phyloP scores from a whole-genome alignment of 23 tunicate species.

The Diplosoma virens region DNA sequence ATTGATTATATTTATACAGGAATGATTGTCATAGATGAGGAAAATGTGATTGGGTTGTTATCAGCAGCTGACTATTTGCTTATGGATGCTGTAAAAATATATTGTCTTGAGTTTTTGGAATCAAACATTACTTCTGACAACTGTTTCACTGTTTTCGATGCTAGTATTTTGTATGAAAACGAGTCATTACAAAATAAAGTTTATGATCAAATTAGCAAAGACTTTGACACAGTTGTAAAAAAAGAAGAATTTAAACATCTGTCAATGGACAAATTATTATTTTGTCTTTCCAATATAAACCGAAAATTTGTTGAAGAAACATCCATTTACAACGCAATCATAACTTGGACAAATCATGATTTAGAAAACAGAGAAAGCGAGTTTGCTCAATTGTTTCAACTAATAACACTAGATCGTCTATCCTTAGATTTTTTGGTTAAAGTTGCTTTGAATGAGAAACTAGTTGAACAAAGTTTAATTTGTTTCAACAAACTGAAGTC shows the following conservation, averaged over 20 bases:
- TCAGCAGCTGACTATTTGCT: neutral
- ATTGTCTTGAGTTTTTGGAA: neutral
- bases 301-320: neutral
- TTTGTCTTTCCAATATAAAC: neutral
- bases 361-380: neutral
- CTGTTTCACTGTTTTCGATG: neutral
- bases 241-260: neutral
- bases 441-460: neutral
- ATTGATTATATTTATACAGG: neutral
- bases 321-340: neutral
- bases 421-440: neutral
- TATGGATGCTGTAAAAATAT: neutral
- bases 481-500: too few relatives aligned
- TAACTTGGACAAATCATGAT: neutral
- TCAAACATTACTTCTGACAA: neutral
- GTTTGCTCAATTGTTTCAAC: neutral
- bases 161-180: neutral
- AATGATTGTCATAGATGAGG: neutral
- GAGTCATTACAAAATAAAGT: neutral
- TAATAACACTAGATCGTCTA: neutral
- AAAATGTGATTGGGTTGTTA: neutral
- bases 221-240: neutral
- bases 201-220: neutral
- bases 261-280: neutral
- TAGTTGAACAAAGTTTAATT: neutral